Percentiles rank a stretch among this genome's conserved stretches.
Evolutionary conservation across 2,888 invertebrate species (phyloP).

Genomic region (Xanthorhoe spadicearia): DNA sequence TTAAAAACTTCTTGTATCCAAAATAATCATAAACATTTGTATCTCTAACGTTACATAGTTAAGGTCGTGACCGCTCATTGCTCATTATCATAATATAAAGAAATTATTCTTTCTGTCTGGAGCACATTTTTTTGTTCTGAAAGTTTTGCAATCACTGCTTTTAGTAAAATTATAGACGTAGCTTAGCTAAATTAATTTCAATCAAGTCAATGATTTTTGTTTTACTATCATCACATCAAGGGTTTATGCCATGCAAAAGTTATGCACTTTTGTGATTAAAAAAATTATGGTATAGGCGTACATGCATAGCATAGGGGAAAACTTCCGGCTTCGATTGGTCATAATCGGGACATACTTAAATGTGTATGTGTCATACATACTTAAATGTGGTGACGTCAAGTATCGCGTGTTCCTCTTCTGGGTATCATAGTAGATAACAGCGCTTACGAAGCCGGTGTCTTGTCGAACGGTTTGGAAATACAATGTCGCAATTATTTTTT

Average conservation of each 20-base stretch:
- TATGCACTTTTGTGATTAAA: not conserved
- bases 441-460: not conserved
- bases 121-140: not conserved
- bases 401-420: conserved; percentile 12
- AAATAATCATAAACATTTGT: not conserved
- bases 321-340: not conserved
- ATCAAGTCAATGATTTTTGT: no score
- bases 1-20: not conserved
- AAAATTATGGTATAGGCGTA: no score
- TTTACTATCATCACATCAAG: not conserved
- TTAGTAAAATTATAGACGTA: not conserved
- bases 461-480: not conserved
- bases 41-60: not conserved
- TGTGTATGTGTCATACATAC: conserved; percentile 7
- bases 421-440: not conserved
- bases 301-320: not conserved
- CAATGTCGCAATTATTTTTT: not conserved
- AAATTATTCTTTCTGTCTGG: not conserved
- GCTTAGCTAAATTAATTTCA: no score
- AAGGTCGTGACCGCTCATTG: not conserved
- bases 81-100: not conserved
- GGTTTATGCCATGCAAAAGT: not conserved
- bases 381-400: conserved; percentile 23
- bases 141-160: not conserved
- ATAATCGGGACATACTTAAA: not conserved